Conservation (phyloP, 2,113 vertebrate genomes). For the Saccopteryx bilineata region DNA sequence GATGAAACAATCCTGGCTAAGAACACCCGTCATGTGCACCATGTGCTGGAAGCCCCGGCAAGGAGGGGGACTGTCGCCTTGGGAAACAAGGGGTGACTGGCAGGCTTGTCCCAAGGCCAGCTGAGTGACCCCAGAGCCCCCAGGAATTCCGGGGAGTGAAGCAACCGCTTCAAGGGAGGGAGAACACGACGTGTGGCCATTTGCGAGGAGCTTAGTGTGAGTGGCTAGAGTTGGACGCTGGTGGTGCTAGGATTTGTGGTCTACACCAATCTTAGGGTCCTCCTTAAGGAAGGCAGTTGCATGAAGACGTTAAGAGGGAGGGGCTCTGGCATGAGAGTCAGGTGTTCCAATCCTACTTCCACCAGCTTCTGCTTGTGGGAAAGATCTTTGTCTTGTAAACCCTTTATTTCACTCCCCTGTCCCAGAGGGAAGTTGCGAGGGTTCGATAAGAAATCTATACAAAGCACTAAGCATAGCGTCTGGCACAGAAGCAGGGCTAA, state of each 20-base stretch:
- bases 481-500: background rate
- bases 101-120: background rate
- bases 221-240: background rate
- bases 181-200: background rate
- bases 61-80: background rate
- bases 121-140: background rate
- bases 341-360: background rate
- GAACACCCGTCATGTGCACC: background rate
- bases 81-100: background rate
- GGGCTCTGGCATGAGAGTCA: background rate
- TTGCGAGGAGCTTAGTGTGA: background rate
- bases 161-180: background rate
- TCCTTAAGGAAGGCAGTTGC: background rate
- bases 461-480: background rate
- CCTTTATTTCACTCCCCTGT: background rate
- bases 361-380: background rate
- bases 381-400: background rate
- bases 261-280: background rate
- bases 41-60: background rate
- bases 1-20: background rate
- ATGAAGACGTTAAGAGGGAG: background rate
- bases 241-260: background rate
- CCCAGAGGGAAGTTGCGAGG: background rate
- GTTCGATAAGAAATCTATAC: background rate
- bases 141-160: background rate